Percentiles rank a stretch among this genome's conserved stretches.
phyloP scores from a whole-genome alignment of 1,140 invertebrate species.

The Microplitis mediator region DNA sequence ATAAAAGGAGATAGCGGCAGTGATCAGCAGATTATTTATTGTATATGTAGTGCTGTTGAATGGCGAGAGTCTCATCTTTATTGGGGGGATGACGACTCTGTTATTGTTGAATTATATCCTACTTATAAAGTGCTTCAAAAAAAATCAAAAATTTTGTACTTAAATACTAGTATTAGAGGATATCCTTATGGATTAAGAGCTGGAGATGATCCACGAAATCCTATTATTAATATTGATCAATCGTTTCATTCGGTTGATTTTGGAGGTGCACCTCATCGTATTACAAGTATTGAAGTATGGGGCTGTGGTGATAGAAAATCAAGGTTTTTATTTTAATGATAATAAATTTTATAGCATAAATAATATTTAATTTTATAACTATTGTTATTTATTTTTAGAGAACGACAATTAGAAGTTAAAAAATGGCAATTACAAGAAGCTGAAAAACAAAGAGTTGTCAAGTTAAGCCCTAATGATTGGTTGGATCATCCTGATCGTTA shows the following conservation, averaged over 20 bases:
- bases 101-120: conserved; percentile 80
- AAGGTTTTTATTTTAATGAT: conserved; percentile 44
- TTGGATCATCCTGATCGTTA: conserved; percentile 90
- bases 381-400: conserved; percentile 56
- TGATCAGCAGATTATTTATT: conserved; percentile 69
- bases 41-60: conserved; percentile 77
- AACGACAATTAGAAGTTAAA: conserved; percentile 85
- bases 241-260: conserved; percentile 53
- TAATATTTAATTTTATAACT: neutral
- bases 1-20: conserved; percentile 63
- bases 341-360: neutral
- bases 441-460: conserved; percentile 79
- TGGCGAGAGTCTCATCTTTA: conserved; percentile 87
- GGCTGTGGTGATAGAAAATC: conserved; percentile 77
- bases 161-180: conserved; percentile 82
- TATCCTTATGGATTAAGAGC: conserved; percentile 84
- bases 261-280: conserved; percentile 62
- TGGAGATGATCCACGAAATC: conserved; percentile 77
- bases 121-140: conserved; percentile 73
- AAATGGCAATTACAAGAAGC: conserved; percentile 89
- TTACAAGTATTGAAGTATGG: conserved; percentile 76
- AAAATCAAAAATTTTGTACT: conserved; percentile 79
- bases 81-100: conserved; percentile 79
- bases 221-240: conserved; percentile 71
- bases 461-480: conserved; percentile 85